These are phyloP conservation scores for Puffinus mauretanicus DNA, from an alignment of 2,113 vertebrate species.

Conservation along the genomic window DNA sequence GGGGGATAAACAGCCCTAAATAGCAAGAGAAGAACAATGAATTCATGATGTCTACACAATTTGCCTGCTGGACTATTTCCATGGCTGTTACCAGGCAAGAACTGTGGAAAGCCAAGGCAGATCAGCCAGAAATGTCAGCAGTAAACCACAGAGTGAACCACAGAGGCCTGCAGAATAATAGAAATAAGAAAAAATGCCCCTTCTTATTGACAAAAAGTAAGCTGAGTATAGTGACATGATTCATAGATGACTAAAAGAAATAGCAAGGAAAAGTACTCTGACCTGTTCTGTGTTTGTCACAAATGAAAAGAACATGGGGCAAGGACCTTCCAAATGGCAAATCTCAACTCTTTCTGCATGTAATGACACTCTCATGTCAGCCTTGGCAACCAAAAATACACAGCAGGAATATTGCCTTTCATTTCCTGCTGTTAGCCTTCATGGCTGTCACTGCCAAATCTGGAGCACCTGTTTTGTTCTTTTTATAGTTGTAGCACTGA, in stretches of 20 bases:
- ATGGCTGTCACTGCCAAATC: slow-evolving; percentile 18
- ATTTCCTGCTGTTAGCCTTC: slow-evolving; percentile 41
- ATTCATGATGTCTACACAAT: not conserved
- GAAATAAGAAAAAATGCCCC: not conserved
- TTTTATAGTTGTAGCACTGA: slow-evolving; percentile 7
- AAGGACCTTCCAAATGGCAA: not conserved
- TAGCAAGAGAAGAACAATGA: not conserved
- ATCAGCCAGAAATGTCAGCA: not conserved
- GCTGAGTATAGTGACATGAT: not conserved
- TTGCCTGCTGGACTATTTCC: not conserved
- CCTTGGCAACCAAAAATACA: slow-evolving; percentile 27
- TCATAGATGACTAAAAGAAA: not conserved
- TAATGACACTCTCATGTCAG: not conserved
- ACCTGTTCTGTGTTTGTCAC: not conserved
- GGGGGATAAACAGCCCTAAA: not conserved
- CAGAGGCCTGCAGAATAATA: not conserved
- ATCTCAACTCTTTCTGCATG: not conserved
- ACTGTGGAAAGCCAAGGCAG: not conserved
- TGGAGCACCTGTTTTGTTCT: slow-evolving; percentile 36
- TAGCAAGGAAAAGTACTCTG: not conserved
- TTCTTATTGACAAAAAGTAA: not conserved
- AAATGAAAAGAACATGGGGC: not conserved
- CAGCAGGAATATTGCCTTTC: slow-evolving; percentile 18
- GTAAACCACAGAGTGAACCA: not conserved
- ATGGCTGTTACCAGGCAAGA: not conserved